phyloP scores from a whole-genome alignment of 2,797 vertebrate species.

The Bradypodion ventrale region DNA sequence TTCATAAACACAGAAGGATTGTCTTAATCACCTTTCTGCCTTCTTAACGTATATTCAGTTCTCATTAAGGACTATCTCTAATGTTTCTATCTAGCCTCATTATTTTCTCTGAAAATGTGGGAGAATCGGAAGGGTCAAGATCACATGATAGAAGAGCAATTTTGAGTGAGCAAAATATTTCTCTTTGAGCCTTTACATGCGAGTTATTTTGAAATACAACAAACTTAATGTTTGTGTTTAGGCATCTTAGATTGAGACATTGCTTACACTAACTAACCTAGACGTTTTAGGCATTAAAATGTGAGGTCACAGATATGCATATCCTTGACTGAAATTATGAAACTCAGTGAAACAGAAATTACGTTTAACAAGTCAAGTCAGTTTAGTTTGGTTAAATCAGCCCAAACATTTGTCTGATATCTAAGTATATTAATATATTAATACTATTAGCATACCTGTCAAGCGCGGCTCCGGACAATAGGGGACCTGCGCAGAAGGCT shows the following conservation, averaged over 20 bases:
- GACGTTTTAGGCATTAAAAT: neutral
- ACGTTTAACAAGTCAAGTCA: neutral
- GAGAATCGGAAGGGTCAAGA: neutral
- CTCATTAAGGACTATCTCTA: no score
- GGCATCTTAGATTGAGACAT: neutral
- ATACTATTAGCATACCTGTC: no score
- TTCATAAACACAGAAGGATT: no score
- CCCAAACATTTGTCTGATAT: neutral
- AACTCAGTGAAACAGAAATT: neutral
- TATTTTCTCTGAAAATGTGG: neutral
- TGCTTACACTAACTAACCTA: neutral
- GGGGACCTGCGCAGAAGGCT: no score
- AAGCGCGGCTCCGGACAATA: no score
- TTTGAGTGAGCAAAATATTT: neutral
- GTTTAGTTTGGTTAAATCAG: no score
- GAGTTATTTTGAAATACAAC: neutral
- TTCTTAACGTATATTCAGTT: no score
- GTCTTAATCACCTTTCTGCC: no score
- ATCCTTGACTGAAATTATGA: neutral
- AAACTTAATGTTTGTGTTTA: neutral
- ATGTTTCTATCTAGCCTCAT: no score
- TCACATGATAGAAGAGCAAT: neutral
- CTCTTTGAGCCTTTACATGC: neutral
- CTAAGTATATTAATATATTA: constrained; percentile 2
- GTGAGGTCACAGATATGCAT: neutral